Percentiles rank a stretch among this genome's conserved stretches.
phyloP scores from a whole-genome alignment of 2,888 invertebrate species.

The Eilema sororculum region DNA sequence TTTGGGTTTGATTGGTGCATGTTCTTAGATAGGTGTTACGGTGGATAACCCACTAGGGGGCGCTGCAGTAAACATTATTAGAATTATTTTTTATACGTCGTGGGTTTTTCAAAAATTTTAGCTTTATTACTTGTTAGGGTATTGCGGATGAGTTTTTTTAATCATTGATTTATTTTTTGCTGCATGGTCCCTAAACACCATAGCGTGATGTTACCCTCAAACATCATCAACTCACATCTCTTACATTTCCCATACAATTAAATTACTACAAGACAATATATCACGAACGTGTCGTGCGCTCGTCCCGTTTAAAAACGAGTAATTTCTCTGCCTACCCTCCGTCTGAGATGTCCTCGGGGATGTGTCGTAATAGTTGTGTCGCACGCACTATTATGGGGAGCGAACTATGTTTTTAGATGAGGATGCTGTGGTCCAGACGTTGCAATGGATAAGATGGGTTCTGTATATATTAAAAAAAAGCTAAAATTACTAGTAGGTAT shows the following conservation, averaged over 20 bases:
- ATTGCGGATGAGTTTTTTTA: not conserved
- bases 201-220: not conserved
- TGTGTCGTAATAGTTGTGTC: slow-evolving; percentile 39
- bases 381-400: slow-evolving; percentile 41
- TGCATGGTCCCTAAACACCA: not conserved
- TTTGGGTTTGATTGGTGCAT: no score
- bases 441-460: not conserved
- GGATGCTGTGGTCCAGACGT: slow-evolving; percentile 29
- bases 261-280: slow-evolving; percentile 10
- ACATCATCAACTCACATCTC: not conserved
- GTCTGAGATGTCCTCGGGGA: slow-evolving; percentile 38
- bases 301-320: slow-evolving; percentile 24
- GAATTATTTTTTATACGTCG: no score
- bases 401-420: slow-evolving; percentile 44
- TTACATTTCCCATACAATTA: slow-evolving; percentile 9
- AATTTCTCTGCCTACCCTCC: slow-evolving; percentile 23
- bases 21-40: no score
- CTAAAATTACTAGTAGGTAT: no score
- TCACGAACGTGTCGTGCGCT: slow-evolving; percentile 9
- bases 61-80: no score
- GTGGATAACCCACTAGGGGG: no score
- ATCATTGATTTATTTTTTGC: not conserved
- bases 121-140: no score
- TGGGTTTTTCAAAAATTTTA: no score
- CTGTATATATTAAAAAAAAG: not conserved